These are phyloP conservation scores for Prochilodus magdalenae DNA, from an alignment of 2,113 vertebrate species.

Conservation along the genomic window DNA sequence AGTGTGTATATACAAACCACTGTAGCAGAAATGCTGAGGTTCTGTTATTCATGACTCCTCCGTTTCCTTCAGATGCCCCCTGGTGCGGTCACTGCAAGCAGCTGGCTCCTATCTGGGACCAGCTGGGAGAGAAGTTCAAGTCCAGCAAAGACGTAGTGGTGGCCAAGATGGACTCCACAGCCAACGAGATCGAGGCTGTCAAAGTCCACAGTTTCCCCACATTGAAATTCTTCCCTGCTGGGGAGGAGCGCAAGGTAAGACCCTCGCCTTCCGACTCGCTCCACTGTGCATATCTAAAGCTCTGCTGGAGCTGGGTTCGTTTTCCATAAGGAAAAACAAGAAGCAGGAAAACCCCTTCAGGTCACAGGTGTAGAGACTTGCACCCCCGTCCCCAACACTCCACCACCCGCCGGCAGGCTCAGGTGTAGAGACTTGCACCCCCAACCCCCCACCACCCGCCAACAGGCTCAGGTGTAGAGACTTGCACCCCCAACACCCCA, in stretches of 20 bases:
- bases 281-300: no score
- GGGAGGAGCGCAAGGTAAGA: constrained; percentile 83
- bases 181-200: constrained; percentile 93
- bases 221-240: constrained; percentile 94
- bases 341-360: no score
- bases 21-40: neutral
- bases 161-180: constrained; percentile 97
- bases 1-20: neutral
- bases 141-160: constrained; percentile 83
- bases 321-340: no score
- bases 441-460: no score
- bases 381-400: no score
- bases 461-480: no score
- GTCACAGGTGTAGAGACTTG: no score
- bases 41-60: neutral
- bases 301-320: no score
- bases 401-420: no score
- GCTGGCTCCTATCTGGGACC: constrained; percentile 96
- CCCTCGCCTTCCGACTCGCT: no score
- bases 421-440: no score
- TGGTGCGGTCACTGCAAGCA: constrained; percentile 99
- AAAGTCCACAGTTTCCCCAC: constrained; percentile 99
- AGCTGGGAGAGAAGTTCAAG: constrained; percentile 90
- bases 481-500: no score
- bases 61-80: constrained; percentile 84